Conservation (phyloP, 2,113 vertebrate genomes). For the Gulo gulo region DNA sequence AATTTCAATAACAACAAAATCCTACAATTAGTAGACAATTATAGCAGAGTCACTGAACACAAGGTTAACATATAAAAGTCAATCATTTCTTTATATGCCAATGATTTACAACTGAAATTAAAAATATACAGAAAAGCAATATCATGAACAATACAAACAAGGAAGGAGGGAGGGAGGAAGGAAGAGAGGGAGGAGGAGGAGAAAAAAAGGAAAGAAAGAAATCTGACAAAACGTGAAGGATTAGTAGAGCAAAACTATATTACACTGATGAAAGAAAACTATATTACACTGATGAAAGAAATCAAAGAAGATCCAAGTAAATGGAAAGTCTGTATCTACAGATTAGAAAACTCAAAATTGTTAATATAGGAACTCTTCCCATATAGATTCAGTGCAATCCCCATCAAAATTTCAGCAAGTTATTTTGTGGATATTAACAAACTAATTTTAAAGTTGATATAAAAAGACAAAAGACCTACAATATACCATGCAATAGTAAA, state of each 20-base stretch:
- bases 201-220: background rate
- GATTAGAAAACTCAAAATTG: background rate
- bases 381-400: background rate
- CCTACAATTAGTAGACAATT: background rate
- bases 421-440: background rate
- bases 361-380: background rate
- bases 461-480: background rate
- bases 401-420: background rate
- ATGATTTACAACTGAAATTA: background rate
- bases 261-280: background rate
- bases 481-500: background rate
- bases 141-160: background rate
- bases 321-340: background rate
- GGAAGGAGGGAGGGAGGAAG: background rate
- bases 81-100: background rate
- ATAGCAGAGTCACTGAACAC: background rate
- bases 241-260: background rate
- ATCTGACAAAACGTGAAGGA: background rate
- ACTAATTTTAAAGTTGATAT: background rate
- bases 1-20: background rate
- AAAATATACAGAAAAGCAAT: background rate
- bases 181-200: background rate
- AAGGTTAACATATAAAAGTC: background rate
- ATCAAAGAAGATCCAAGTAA: background rate
- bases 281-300: background rate